Base-by-base conservation (phyloP, 2,888 invertebrate genomes). In the Ophion slaviceki region DNA sequence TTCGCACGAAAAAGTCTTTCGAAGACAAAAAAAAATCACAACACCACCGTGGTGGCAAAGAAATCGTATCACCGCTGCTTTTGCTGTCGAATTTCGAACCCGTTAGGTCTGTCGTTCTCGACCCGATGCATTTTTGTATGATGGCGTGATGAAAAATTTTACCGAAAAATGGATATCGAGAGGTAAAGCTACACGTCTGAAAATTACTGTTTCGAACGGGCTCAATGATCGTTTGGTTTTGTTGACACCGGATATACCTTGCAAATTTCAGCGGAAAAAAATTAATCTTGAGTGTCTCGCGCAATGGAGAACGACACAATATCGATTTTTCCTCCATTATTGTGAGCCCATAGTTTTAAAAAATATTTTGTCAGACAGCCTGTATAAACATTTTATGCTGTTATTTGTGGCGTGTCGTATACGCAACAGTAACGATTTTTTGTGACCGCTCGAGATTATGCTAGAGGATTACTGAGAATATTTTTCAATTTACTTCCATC, bases 291-390 rank as follows among this genome's bases (percentile, higher is more conserved):
- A 85, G n/a, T 62, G 77, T 4, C 62, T 87, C 70, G 45, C 74
- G 2, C 59, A 86, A 53, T 90, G 89, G 88, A 90, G 89, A 84
- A 88, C 89, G 14, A 89, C 90, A 5, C 89, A 89, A 67, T 88
- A 81, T 40, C 71, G 87, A 53, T 88, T 89, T 79, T 80, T 90
- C 71, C 70, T 89, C 10, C 78, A 82, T 28, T 88, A 89, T 17
- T 32, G 72, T 62, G 85, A 81, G 11, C 57, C 78, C 7, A 66
- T 87, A 66, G 72, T 87, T 1, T 81, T 87, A 1, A 74, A 78
- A 86, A 20, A 81, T 75, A 61, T 86, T 61, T 40, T 88, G 24
- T 67, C 81, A 11, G n/a, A 40, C 32, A 81, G 79, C 14, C 32
- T 81, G 32, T 88, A 87, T 62, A 71, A 61, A 24, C 89, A 90